Conservation (phyloP, 2,888 invertebrate species). For the Drepanosiphum platanoidis region DNA sequence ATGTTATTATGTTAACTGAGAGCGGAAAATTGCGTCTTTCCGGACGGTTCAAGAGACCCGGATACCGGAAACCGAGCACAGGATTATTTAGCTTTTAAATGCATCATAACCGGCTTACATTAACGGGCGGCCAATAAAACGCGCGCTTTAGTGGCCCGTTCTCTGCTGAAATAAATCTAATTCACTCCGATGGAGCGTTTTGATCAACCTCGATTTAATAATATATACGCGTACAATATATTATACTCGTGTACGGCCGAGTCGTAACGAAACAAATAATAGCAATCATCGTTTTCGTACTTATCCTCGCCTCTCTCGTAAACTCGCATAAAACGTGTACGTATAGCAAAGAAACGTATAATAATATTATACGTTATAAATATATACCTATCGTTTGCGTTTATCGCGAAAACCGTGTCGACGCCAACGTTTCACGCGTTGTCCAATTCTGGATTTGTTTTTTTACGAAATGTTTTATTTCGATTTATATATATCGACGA, state of each 20-base stretch:
- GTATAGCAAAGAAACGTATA: no score
- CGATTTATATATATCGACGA: no score
- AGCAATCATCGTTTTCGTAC: no score
- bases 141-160: conserved; percentile 35
- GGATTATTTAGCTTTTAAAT: conserved; percentile 59
- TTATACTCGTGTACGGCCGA: no score
- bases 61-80: conserved; percentile 25
- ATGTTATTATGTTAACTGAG: conserved; percentile 61
- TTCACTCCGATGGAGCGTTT: conserved; percentile 29
- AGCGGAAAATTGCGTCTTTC: conserved; percentile 62
- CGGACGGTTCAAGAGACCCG: conserved; percentile 53
- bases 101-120: conserved; percentile 57
- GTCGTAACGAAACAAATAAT: neutral
- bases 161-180: conserved; percentile 49
- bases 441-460: no score
- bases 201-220: neutral
- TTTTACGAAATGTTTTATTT: no score
- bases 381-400: no score
- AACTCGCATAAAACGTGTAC: no score
- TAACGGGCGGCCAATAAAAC: conserved; percentile 55
- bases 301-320: no score
- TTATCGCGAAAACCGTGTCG: no score
- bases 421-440: no score
- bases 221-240: neutral
- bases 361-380: no score